Evolutionary conservation across 2,113 vertebrate genomes (phyloP).

Genomic region (Petromus typicus): DNA sequence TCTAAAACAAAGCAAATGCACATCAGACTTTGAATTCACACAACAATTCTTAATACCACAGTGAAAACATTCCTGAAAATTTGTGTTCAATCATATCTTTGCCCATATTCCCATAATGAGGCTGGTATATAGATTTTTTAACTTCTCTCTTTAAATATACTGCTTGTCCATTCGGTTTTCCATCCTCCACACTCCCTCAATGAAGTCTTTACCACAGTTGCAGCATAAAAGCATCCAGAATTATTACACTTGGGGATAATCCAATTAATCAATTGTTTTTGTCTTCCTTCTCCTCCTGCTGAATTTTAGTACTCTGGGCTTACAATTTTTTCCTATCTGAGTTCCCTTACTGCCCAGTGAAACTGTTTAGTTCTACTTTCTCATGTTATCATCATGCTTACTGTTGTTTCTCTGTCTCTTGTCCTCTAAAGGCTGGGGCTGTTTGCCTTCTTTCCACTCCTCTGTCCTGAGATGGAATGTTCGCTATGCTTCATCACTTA

Average conservation of each 20-base stretch:
- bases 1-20: not conserved
- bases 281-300: not conserved
- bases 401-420: not conserved
- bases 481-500: not conserved
- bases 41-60: not conserved
- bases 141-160: not conserved
- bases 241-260: fast-evolving
- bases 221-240: not conserved
- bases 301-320: not conserved
- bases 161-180: not conserved
- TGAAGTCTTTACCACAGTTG: not conserved
- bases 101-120: too few relatives aligned
- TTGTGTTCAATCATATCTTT: not conserved
- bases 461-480: not conserved
- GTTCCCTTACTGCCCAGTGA: not conserved
- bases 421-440: not conserved
- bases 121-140: not conserved
- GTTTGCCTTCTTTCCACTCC: not conserved
- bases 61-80: not conserved
- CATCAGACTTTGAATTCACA: not conserved
- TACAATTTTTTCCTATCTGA: not conserved
- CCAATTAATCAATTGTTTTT: not conserved
- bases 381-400: not conserved
- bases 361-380: not conserved
- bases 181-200: not conserved